Conservation (phyloP, 2,113 vertebrate species). For the Morone chrysops region DNA sequence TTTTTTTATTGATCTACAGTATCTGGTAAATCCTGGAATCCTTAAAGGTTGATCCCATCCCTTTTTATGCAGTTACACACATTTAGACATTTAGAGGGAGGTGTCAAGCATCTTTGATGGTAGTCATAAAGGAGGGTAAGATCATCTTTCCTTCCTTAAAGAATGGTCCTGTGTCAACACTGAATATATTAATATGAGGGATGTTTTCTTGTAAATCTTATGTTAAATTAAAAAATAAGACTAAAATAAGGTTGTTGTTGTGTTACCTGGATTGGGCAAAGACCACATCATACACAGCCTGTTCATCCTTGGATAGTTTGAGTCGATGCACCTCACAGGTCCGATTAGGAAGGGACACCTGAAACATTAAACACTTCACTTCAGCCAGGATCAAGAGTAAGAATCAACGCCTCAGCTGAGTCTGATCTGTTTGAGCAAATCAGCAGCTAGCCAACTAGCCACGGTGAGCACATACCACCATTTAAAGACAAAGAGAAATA, state of each 20-base stretch:
- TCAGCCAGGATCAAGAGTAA: neutral
- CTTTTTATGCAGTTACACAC: neutral
- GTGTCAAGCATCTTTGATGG: neutral
- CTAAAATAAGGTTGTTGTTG: neutral
- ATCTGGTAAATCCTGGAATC: neutral
- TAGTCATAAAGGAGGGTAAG: neutral
- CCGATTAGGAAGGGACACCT: slow-evolving; percentile 91
- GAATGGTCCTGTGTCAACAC: neutral
- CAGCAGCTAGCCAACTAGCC: neutral
- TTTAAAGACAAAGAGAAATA: neutral
- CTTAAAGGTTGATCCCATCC: neutral
- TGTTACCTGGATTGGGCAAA: slow-evolving; percentile 91
- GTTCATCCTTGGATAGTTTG: slow-evolving; percentile 90
- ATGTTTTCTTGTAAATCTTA: too few relatives aligned
- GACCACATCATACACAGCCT: slow-evolving; percentile 90
- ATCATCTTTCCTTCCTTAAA: neutral
- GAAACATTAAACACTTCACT: slow-evolving; percentile 17
- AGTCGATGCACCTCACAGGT: slow-evolving; percentile 86
- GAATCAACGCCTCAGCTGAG: too few relatives aligned
- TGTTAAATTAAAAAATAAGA: neutral
- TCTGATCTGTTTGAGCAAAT: neutral
- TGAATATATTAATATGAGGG: too few relatives aligned
- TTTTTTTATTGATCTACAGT: neutral
- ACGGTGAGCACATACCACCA: neutral
- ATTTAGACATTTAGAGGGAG: neutral